Evolutionary conservation across 2,797 vertebrate genomes (phyloP).

Genomic region (Tiaroga cobitis): DNA sequence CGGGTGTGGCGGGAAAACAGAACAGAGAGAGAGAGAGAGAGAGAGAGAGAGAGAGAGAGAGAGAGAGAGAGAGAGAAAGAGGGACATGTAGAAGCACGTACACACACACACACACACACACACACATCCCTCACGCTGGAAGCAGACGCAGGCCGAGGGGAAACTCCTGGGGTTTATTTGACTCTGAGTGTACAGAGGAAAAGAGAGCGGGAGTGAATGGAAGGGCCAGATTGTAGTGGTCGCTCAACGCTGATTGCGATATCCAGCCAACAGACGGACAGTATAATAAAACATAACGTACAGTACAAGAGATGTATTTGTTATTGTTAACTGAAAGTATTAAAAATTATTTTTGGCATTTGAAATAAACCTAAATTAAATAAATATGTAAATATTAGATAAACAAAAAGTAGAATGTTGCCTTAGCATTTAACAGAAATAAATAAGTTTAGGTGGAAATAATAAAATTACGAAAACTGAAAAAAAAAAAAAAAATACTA

Average conservation of each 20-base stretch:
- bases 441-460: not conserved
- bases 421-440: not conserved
- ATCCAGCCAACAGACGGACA: not conserved
- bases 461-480: not conserved
- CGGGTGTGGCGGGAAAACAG: constrained; percentile 78
- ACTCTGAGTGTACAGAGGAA: constrained; percentile 36
- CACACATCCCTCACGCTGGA: constrained; percentile 6
- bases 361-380: not conserved
- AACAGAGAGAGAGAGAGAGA: constrained; percentile 62
- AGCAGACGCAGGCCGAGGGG: constrained; percentile 2
- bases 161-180: constrained; percentile 33
- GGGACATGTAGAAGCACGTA: constrained; percentile 39
- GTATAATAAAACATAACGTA: not conserved
- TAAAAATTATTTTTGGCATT: not conserved
- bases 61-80: constrained; percentile 4
- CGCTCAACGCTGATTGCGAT: not conserved
- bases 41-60: too few species aligned
- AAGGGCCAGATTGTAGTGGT: not conserved
- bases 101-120: constrained; percentile 28
- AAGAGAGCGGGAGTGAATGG: not conserved
- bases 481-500: too few species aligned
- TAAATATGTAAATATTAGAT: not conserved
- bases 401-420: not conserved
- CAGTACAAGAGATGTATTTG: not conserved
- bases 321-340: not conserved